phyloP scores from a whole-genome alignment of 1,140 invertebrate genomes.

The Drosophila teissieri region DNA sequence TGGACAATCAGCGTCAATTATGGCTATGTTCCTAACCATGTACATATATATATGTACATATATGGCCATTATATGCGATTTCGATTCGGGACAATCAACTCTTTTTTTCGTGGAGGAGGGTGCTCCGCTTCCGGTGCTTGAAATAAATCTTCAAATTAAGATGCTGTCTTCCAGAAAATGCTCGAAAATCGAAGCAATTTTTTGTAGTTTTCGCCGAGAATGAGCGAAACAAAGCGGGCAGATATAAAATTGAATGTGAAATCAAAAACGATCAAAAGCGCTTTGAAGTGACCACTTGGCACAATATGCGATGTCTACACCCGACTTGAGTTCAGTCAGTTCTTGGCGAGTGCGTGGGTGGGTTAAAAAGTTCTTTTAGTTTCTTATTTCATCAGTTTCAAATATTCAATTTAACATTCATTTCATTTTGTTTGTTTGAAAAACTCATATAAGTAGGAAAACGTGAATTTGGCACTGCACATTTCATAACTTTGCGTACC shows the following conservation, averaged over 20 bases:
- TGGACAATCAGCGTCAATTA: slow-evolving; percentile 76
- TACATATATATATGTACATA: slow-evolving; percentile 26
- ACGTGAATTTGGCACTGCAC: too few relatives aligned
- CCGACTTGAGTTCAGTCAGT: slow-evolving; percentile 39
- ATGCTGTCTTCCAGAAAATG: slow-evolving; percentile 70
- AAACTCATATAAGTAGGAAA: too few relatives aligned
- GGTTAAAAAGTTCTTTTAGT: slow-evolving; percentile 46
- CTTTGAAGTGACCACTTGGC: slow-evolving; percentile 79
- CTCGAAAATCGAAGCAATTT: slow-evolving; percentile 78
- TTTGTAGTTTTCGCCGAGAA: slow-evolving; percentile 41
- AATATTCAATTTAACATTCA: too few relatives aligned
- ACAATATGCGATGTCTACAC: slow-evolving; percentile 71
- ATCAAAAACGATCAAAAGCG: slow-evolving; percentile 77
- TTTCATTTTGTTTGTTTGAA: too few relatives aligned
- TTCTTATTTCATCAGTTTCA: too few relatives aligned
- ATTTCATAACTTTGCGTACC: neutral
- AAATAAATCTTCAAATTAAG: slow-evolving; percentile 81
- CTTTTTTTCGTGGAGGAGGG: slow-evolving; percentile 14
- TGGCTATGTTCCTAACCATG: slow-evolving; percentile 37
- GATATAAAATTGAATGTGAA: slow-evolving; percentile 58
- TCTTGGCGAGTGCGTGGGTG: slow-evolving; percentile 29
- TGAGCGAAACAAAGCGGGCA: slow-evolving; percentile 57
- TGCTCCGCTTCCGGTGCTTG: slow-evolving; percentile 73
- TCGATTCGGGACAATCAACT: slow-evolving; percentile 66
- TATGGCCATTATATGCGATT: slow-evolving; percentile 27